Conservation (phyloP, 2,888 invertebrate species). For the Catocala sponsa region DNA sequence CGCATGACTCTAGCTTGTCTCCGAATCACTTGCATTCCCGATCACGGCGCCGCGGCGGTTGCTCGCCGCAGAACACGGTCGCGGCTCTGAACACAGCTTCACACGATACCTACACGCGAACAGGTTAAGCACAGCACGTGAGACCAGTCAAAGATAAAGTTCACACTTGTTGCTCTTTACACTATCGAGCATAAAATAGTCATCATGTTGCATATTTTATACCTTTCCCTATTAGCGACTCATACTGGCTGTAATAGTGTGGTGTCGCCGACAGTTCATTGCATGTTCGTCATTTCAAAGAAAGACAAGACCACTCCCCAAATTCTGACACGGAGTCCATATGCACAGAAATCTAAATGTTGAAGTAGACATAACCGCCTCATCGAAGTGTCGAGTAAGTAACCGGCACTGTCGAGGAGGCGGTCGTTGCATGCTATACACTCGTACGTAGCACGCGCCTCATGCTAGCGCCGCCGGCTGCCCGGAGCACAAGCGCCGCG, state of each 20-base stretch:
- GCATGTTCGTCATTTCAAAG: conserved; percentile 81
- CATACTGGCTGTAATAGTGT: conserved; percentile 75
- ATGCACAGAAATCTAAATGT: conserved; percentile 74
- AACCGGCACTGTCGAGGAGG: conserved; percentile 63
- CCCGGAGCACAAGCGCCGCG: conserved; percentile 1
- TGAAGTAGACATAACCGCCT: conserved; percentile 68
- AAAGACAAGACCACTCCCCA: conserved; percentile 69
- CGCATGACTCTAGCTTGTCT: conserved; percentile 82
- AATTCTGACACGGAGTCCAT: conserved; percentile 74
- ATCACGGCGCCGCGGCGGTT: conserved; percentile 86
- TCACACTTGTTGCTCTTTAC: conserved; percentile 77
- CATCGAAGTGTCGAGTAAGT: conserved; percentile 58
- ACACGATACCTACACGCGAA: conserved; percentile 86
- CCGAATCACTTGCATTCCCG: conserved; percentile 86
- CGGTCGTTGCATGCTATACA: conserved; percentile 80
- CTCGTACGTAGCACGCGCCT: conserved; percentile 67
- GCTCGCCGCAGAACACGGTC: conserved; percentile 66
- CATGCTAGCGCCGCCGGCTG: conserved; percentile 53
- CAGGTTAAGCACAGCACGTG: conserved; percentile 82
- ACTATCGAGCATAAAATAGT: conserved; percentile 78
- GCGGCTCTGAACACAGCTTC: conserved; percentile 80
- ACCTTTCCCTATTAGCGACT: conserved; percentile 87
- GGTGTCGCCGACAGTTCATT: conserved; percentile 82
- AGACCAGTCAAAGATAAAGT: conserved; percentile 62
- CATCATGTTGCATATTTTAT: conserved; percentile 87